phyloP scores from a whole-genome alignment of 2,113 vertebrate genomes.

The Crypturellus undulatus region DNA sequence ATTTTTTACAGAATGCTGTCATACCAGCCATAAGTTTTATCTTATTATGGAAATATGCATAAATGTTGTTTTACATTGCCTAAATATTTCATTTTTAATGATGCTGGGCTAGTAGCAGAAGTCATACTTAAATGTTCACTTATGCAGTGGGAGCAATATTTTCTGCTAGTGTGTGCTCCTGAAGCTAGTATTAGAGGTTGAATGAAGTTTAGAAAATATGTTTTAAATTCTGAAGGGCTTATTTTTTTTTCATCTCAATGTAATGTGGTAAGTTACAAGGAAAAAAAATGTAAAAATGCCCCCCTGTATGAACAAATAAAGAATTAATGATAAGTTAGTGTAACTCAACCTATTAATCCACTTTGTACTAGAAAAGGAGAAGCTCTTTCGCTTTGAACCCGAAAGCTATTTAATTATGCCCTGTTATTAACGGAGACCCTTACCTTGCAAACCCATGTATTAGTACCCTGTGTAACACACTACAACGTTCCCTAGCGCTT shows the following conservation, averaged over 20 bases:
- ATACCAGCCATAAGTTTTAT: conserved; percentile 45
- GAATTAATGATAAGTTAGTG: conserved; percentile 84
- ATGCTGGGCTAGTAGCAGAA: conserved; percentile 17
- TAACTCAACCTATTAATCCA: not conserved
- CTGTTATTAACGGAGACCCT: not conserved
- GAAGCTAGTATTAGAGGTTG: conserved; percentile 36
- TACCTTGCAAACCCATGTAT: not conserved
- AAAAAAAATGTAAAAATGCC: conserved; percentile 18
- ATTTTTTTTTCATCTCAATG: conserved; percentile 61
- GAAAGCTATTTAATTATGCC: not conserved
- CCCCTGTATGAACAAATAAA: conserved; percentile 30
- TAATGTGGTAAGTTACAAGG: conserved; percentile 77
- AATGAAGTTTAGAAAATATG: conserved; percentile 23
- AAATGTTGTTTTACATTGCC: conserved; percentile 45
- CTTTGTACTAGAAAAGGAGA: conserved; percentile 6
- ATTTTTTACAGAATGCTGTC: conserved; percentile 31
- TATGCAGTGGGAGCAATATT: conserved; percentile 10
- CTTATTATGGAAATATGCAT: conserved; percentile 26
- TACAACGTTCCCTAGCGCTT: not conserved
- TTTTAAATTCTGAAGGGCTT: conserved; percentile 61
- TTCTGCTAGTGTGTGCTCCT: conserved; percentile 27
- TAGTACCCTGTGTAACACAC: not conserved
- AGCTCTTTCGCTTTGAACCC: not conserved
- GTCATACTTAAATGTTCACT: not conserved
- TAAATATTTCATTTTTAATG: conserved; percentile 26